These are phyloP conservation scores for Silvanus unidentatus DNA, from an alignment of 2,888 invertebrate species.

Conservation along the genomic window DNA sequence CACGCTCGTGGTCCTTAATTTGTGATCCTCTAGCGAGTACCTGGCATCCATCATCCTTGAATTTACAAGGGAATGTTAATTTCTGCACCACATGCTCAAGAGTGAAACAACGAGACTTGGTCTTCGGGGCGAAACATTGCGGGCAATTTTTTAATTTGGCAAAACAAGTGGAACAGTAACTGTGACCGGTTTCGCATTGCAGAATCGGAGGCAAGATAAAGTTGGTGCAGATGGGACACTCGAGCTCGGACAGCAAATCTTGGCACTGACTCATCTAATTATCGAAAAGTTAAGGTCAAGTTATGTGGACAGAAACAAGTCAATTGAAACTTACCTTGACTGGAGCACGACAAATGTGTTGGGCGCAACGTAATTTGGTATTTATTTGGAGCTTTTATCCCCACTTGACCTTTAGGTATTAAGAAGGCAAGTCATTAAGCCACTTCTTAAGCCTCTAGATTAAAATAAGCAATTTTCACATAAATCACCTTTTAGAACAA, in stretches of 20 bases:
- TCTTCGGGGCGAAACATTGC: conserved; percentile 16
- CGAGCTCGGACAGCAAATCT: conserved; percentile 7
- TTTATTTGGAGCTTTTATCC: too few relatives aligned
- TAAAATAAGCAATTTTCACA: too few relatives aligned
- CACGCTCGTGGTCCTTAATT: conserved; percentile 22
- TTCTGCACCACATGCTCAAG: conserved; percentile 12
- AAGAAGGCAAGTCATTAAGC: too few relatives aligned
- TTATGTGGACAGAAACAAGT: too few relatives aligned
- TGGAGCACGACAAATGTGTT: too few relatives aligned
- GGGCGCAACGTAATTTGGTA: too few relatives aligned
- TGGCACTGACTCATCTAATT: background rate
- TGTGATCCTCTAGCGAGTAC: conserved; percentile 14
- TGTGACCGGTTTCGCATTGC: conserved; percentile 16
- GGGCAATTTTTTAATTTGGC: conserved; percentile 17
- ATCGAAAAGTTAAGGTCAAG: background rate
- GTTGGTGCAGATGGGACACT: conserved; percentile 15
- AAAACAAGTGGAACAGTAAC: conserved; percentile 16
- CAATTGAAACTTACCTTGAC: too few relatives aligned
- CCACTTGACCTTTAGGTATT: conserved; percentile 2
- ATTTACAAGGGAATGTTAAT: conserved; percentile 23
- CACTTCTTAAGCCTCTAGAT: too few relatives aligned
- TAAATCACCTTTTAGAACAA: too few relatives aligned
- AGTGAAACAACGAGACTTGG: conserved; percentile 8
- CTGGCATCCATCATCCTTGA: conserved; percentile 19
- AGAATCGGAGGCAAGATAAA: conserved; percentile 13